These are phyloP conservation scores for Bombus sibiricus DNA, from an alignment of 1,140 invertebrate species.

Conservation along the genomic window DNA sequence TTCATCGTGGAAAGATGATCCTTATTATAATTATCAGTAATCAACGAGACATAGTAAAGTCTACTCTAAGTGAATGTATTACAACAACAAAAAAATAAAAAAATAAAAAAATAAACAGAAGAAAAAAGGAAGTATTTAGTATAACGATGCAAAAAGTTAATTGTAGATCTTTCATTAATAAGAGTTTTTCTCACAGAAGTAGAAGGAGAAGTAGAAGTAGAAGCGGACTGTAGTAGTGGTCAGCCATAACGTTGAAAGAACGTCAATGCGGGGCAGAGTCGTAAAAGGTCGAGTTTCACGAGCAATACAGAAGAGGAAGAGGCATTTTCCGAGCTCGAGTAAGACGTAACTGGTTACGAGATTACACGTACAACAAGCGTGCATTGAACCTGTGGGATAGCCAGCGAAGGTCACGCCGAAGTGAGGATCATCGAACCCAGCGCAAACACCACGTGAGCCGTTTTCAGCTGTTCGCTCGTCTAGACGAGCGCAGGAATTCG, in stretches of 20 bases:
- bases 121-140: not conserved
- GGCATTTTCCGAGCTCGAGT: conserved; percentile 32
- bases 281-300: conserved; percentile 35
- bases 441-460: not conserved
- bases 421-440: conserved; percentile 59
- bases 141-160: not conserved
- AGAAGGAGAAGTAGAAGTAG: not conserved
- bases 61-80: not conserved
- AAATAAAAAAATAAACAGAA: no score
- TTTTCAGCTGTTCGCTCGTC: conserved; percentile 31
- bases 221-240: not conserved
- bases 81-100: not conserved
- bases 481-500: not conserved
- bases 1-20: not conserved
- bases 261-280: not conserved
- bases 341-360: conserved; percentile 56
- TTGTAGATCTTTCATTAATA: not conserved
- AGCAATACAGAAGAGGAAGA: not conserved
- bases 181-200: not conserved
- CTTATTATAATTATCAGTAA: not conserved
- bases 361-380: conserved; percentile 63
- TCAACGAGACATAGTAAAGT: not conserved
- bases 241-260: not conserved
- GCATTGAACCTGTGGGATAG: conserved; percentile 71
- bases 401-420: conserved; percentile 67